Percentiles rank a stretch among this genome's conserved stretches.
Evolutionary conservation across 2,113 vertebrate genomes (phyloP).

Genomic region (Channa argus): DNA sequence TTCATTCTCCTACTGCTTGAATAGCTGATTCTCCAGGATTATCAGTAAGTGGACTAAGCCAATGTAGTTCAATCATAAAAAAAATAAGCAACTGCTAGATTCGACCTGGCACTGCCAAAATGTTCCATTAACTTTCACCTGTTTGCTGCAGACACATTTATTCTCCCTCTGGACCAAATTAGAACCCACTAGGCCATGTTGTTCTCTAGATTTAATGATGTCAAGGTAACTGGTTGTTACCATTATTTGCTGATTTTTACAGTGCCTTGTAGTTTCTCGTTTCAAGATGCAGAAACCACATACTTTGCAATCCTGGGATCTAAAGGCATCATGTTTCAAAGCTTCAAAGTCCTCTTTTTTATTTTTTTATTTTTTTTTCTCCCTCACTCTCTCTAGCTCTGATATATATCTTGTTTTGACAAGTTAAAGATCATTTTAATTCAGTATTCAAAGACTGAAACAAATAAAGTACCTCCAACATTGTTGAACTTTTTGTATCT

Average conservation of each 20-base stretch:
- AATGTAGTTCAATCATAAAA: slow-evolving; percentile 10
- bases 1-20: slow-evolving; percentile 41
- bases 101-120: slow-evolving; percentile 75
- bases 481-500: neutral
- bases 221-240: slow-evolving; percentile 72
- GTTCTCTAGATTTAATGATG: slow-evolving; percentile 71
- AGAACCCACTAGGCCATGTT: slow-evolving; percentile 50
- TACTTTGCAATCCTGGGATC: slow-evolving; percentile 49
- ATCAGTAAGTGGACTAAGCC: slow-evolving; percentile 36
- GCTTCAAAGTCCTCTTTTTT: neutral
- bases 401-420: slow-evolving; percentile 12
- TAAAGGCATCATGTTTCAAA: slow-evolving; percentile 33
- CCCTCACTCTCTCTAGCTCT: neutral
- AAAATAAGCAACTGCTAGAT: slow-evolving; percentile 24
- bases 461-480: slow-evolving; percentile 11
- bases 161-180: slow-evolving; percentile 78
- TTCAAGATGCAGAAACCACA: slow-evolving; percentile 48
- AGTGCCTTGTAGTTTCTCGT: slow-evolving; percentile 81
- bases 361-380: too few species aligned
- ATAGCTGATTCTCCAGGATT: slow-evolving; percentile 38
- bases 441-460: slow-evolving; percentile 46
- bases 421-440: neutral
- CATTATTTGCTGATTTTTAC: slow-evolving; percentile 71
- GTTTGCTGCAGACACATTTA: slow-evolving; percentile 60
- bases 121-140: slow-evolving; percentile 34